Percentiles rank a stretch among this genome's conserved stretches.
Evolutionary conservation across 2,888 invertebrate genomes (phyloP).

Genomic region (Folsomia candida): DNA sequence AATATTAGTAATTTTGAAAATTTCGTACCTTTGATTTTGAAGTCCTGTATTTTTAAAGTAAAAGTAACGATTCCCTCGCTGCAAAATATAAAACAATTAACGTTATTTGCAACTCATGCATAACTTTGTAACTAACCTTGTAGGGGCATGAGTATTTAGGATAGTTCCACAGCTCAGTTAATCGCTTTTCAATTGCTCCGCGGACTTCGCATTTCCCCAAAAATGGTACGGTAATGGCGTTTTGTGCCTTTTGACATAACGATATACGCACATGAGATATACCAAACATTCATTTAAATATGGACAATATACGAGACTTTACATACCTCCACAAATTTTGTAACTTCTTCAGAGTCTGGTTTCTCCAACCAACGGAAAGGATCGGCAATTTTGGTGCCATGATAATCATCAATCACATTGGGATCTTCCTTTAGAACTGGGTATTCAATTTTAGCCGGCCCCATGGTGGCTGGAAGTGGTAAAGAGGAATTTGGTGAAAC

Average conservation of each 20-base stretch:
- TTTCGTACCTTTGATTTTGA: constrained; percentile 85
- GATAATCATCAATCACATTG: constrained; percentile 72
- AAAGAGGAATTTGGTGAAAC: no score
- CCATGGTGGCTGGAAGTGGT: no score
- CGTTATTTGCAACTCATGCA: no score
- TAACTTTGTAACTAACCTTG: no score
- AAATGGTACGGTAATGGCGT: constrained; percentile 81
- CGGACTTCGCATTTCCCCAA: constrained; percentile 72
- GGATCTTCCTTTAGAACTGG: constrained; percentile 77
- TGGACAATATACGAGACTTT: no score
- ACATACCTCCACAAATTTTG: constrained; percentile 82
- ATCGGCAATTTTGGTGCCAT: constrained; percentile 80
- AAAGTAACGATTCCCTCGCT: constrained; percentile 81
- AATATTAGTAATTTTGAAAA: not conserved
- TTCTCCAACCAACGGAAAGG: constrained; percentile 97
- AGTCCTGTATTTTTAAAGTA: constrained; percentile 90
- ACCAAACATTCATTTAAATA: no score
- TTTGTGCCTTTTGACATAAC: no score
- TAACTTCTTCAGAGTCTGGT: constrained; percentile 87
- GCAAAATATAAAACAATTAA: no score
- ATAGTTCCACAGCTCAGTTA: constrained; percentile 92
- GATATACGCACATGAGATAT: no score
- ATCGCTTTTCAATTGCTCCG: constrained; percentile 69
- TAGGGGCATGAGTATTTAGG: constrained; percentile 90
- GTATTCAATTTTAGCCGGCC: constrained; percentile 57